These are phyloP conservation scores for Calonectris borealis DNA, from an alignment of 2,113 vertebrate species.

Conservation along the genomic window DNA sequence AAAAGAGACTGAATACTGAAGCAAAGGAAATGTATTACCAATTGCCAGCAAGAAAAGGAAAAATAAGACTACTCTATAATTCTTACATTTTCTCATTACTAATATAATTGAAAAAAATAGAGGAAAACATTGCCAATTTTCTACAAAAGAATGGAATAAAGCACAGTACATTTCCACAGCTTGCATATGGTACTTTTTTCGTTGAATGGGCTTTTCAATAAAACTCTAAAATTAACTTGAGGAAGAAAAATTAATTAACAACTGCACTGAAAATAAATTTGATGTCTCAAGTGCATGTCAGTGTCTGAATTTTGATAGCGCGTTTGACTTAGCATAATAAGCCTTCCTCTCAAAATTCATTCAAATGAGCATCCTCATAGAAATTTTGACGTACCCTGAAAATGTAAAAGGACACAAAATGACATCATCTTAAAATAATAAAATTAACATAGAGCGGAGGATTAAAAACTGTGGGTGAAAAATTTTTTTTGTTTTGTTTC, in stretches of 20 bases:
- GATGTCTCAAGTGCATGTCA: neutral
- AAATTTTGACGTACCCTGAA: neutral
- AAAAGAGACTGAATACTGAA: neutral
- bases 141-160: neutral
- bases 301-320: neutral
- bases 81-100: neutral
- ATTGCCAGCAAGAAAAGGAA: neutral
- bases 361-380: neutral
- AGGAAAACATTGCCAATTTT: neutral
- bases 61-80: neutral
- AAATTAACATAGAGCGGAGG: neutral
- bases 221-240: neutral
- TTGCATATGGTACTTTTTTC: neutral
- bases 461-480: neutral
- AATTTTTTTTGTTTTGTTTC: neutral
- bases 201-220: neutral
- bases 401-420: neutral
- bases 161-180: neutral
- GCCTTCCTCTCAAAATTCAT: neutral
- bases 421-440: neutral
- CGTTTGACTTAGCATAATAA: neutral
- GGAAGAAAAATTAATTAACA: neutral
- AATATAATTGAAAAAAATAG: neutral
- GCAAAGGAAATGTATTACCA: neutral
- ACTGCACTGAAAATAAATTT: neutral